Conservation (phyloP, 2,888 invertebrate species). For the Spialia ferax region DNA sequence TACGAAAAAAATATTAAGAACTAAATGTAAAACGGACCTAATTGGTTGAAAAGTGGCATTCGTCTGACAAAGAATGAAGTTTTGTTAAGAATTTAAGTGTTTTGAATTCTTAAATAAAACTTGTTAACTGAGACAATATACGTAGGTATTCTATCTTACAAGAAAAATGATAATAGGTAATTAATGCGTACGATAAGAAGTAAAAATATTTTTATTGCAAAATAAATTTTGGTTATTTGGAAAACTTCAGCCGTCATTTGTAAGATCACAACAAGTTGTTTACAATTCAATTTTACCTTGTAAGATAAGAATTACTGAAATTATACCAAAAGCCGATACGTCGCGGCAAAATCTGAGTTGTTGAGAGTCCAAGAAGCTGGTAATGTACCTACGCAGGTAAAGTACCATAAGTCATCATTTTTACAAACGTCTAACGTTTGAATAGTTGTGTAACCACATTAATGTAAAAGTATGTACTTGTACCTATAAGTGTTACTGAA, state of each 20-base stretch:
- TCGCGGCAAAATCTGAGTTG: conserved; percentile 18
- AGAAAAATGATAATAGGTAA: conserved; percentile 6
- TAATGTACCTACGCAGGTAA: conserved; percentile 26
- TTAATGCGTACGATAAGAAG: background rate
- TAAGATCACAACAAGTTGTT: background rate
- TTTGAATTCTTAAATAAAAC: background rate
- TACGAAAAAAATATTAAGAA: background rate
- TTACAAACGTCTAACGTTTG: conserved; percentile 33
- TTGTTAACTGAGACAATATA: conserved; percentile 12
- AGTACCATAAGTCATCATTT: conserved; percentile 27
- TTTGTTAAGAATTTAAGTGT: background rate
- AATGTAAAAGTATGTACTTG: conserved; percentile 29
- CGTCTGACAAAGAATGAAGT: background rate
- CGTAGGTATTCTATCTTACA: conserved; percentile 6
- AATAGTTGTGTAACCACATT: conserved; percentile 33
- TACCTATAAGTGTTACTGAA: conserved; percentile 31
- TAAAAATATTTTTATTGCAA: background rate
- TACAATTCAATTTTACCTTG: conserved; percentile 10
- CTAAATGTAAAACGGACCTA: background rate
- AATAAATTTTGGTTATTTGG: background rate
- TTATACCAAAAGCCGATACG: conserved; percentile 5
- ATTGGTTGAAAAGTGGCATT: background rate
- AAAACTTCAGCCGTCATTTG: background rate
- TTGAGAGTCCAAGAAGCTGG: conserved; percentile 41
- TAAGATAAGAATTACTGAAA: conserved; percentile 20